Conservation (phyloP, 2,113 vertebrate genomes). For the Mohoua ochrocephala region DNA sequence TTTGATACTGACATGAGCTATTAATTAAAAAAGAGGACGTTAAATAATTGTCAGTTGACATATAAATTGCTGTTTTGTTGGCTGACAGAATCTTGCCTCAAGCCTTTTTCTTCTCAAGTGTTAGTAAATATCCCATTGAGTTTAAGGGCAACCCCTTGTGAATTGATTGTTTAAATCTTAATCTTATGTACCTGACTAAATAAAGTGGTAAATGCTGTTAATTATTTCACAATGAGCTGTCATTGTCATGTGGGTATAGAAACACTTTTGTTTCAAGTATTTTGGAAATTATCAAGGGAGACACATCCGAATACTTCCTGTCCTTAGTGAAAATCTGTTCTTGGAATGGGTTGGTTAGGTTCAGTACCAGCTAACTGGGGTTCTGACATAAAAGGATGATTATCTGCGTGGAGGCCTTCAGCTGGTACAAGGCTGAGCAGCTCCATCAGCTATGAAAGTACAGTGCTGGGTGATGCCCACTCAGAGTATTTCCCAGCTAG, state of each 20-base stretch:
- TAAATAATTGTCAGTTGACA: slow-evolving; percentile 50
- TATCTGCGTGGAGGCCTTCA: not conserved
- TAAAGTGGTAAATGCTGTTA: not conserved
- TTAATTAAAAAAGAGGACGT: slow-evolving; percentile 50
- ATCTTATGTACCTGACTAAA: not conserved
- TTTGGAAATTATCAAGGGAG: not conserved
- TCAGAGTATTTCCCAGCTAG: not conserved
- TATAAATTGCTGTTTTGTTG: slow-evolving; percentile 37
- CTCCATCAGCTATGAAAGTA: not conserved
- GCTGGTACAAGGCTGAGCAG: not conserved
- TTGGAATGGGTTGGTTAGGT: not conserved
- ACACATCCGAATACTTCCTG: not conserved
- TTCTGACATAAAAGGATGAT: not conserved
- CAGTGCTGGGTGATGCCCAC: not conserved
- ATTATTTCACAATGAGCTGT: not conserved
- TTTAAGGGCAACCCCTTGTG: not conserved
- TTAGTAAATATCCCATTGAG: slow-evolving; percentile 27
- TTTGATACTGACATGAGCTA: slow-evolving; percentile 53
- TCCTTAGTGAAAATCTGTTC: not conserved
- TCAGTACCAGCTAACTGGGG: not conserved
- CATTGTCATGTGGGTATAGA: not conserved
- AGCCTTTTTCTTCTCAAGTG: not conserved
- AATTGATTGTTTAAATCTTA: not conserved
- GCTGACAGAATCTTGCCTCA: slow-evolving; percentile 16
- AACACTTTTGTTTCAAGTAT: not conserved